Conservation (phyloP, 2,888 invertebrate species). For the Lysandra bellargus region DNA sequence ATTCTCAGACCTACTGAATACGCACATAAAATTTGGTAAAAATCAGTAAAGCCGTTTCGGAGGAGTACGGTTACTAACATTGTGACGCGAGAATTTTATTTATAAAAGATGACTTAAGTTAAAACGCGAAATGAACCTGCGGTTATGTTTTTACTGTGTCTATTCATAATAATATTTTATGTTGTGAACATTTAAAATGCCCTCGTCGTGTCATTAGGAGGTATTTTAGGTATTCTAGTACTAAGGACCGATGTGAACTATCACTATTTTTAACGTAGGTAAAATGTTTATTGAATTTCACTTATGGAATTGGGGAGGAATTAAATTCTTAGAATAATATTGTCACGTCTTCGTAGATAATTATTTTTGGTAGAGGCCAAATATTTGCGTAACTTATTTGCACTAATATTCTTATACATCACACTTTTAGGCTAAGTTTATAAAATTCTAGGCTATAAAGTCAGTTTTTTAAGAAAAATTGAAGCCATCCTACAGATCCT, state of each 20-base stretch:
- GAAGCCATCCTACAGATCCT: background rate
- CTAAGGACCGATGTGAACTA: slow-evolving; percentile 7
- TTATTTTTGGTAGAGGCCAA: slow-evolving; percentile 26
- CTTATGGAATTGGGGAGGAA: slow-evolving; percentile 27
- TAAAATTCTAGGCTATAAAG: background rate
- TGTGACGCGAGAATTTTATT: too few relatives aligned
- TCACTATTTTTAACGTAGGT: slow-evolving; percentile 6
- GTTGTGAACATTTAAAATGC: background rate
- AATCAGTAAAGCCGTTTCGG: too few relatives aligned
- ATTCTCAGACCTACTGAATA: too few relatives aligned
- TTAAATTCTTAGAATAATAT: slow-evolving; percentile 6
- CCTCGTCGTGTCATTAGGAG: background rate
- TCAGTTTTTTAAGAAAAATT: background rate
- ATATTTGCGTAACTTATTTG: background rate
- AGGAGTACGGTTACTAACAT: too few relatives aligned
- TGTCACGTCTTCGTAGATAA: background rate
- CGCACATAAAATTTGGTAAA: too few relatives aligned
- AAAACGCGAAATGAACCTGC: too few relatives aligned
- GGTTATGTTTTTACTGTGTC: too few relatives aligned
- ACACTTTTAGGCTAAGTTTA: background rate
- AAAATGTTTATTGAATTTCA: background rate
- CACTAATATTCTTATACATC: slow-evolving; percentile 17
- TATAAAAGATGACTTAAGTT: background rate
- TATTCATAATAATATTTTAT: too few relatives aligned
- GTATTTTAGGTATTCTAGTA: background rate